phyloP scores from a whole-genome alignment of 2,113 vertebrate species.

The Leucopternis melanops region DNA sequence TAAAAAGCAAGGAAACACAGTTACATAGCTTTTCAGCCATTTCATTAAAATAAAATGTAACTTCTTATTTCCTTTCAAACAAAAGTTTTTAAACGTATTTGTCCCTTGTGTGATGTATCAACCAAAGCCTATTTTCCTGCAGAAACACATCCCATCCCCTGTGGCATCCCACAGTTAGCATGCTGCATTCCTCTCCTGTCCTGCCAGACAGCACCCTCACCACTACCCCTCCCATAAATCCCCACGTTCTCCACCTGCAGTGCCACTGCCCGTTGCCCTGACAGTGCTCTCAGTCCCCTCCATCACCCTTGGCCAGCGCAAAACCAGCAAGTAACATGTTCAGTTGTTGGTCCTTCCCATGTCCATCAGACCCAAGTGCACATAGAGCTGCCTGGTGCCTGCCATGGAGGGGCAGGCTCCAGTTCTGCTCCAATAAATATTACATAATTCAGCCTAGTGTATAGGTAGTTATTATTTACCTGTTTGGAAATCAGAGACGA shows the following conservation, averaged over 20 bases:
- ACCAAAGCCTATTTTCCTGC: neutral
- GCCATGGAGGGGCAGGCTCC: fast-evolving
- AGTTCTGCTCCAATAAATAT: too few species aligned
- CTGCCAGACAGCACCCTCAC: fast-evolving
- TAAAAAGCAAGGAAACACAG: neutral
- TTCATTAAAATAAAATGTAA: neutral
- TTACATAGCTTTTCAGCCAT: neutral
- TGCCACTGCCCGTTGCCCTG: fast-evolving
- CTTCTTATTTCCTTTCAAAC: neutral
- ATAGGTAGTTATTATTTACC: too few species aligned
- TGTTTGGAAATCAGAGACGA: too few species aligned
- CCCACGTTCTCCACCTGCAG: neutral
- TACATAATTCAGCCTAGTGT: too few species aligned
- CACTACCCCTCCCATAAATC: fast-evolving
- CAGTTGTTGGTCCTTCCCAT: neutral
- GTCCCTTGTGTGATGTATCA: neutral
- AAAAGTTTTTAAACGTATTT: neutral
- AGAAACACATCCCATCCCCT: neutral
- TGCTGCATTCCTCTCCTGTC: neutral
- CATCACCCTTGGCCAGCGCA: neutral
- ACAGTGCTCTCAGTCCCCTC: neutral
- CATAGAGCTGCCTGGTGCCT: neutral
- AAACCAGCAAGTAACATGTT: fast-evolving
- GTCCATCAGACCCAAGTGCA: neutral
- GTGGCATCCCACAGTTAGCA: fast-evolving